phyloP scores from a whole-genome alignment of 2,113 vertebrate species.

The Mormyrus iriodes region DNA sequence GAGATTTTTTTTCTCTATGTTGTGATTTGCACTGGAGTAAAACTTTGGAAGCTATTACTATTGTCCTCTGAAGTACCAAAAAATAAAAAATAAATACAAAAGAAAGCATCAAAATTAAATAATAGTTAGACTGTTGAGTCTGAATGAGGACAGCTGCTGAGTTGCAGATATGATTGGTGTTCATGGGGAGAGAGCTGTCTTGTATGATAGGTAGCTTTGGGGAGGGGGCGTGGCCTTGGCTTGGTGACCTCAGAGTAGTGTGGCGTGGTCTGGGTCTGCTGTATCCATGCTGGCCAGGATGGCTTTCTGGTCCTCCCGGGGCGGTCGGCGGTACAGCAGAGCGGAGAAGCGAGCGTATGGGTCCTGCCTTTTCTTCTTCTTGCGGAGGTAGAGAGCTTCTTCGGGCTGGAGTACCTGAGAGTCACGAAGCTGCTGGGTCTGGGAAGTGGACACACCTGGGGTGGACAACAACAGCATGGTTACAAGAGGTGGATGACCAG shows the following conservation, averaged over 20 bases:
- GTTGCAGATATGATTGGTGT: conserved; percentile 29
- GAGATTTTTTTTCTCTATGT: neutral
- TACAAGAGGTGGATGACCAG: neutral
- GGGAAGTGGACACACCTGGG: conserved; percentile 85
- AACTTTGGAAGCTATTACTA: conserved; percentile 38
- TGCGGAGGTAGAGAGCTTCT: conserved; percentile 97
- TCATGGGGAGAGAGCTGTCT: neutral
- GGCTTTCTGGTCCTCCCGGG: conserved; percentile 85
- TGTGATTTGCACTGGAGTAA: conserved; percentile 62
- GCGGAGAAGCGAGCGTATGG: conserved; percentile 89
- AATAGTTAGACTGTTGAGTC: conserved; percentile 15
- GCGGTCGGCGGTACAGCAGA: conserved; percentile 80
- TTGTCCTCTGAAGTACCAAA: conserved; percentile 11
- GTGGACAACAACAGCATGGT: neutral
- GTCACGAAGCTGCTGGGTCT: conserved; percentile 92
- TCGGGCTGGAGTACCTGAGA: conserved; percentile 96
- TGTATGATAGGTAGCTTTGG: neutral
- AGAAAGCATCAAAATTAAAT: neutral
- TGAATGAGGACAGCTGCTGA: conserved; percentile 31
- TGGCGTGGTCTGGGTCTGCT: conserved; percentile 82
- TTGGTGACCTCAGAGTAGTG: conserved; percentile 56
- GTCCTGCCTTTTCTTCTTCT: conserved; percentile 92
- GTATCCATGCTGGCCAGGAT: conserved; percentile 93
- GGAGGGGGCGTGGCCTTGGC: conserved; percentile 31
- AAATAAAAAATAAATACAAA: neutral